A percentile compares a stretch with the other conserved stretches of the same genome.
These are phyloP conservation scores for Cercocebus atys DNA, from an alignment of 2,113 vertebrate species.

Conservation along the genomic window DNA sequence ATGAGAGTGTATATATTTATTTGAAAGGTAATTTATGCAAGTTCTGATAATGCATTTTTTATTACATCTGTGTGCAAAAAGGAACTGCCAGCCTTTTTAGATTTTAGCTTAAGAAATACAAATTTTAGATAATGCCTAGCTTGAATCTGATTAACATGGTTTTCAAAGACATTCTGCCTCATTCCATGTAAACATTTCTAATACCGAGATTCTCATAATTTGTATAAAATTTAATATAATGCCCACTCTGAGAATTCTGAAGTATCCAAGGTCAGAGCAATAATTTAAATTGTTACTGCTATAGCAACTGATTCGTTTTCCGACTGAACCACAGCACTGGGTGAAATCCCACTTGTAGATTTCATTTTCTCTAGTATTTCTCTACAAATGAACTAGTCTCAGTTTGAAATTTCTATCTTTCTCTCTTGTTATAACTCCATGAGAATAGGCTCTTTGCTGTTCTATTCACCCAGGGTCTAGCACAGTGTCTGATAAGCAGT, in stretches of 20 bases:
- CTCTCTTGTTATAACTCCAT: neutral
- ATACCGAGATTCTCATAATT: neutral
- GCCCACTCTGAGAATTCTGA: neutral
- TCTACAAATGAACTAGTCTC: neutral
- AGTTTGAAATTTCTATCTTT: neutral
- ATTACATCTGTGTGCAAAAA: neutral
- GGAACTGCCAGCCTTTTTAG: neutral
- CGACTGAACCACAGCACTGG: neutral
- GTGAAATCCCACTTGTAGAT: neutral
- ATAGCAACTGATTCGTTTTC: neutral
- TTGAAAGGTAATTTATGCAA: slow-evolving; percentile 15
- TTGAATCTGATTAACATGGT: neutral
- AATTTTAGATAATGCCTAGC: neutral
- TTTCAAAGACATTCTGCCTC: slow-evolving; percentile 1
- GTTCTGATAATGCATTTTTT: neutral
- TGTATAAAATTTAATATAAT: neutral
- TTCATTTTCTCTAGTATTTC: neutral
- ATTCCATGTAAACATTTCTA: slow-evolving; percentile 18
- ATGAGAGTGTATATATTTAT: neutral
- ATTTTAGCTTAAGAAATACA: neutral
- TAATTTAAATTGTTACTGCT: slow-evolving; percentile 16
- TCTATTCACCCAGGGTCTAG: neutral
- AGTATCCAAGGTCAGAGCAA: neutral
- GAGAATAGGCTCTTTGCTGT: neutral
- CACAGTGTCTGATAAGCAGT: neutral